Percentiles rank a stretch among this genome's conserved stretches.
phyloP scores from a whole-genome alignment of 2,797 vertebrate genomes.

The Hipposideros larvatus region DNA sequence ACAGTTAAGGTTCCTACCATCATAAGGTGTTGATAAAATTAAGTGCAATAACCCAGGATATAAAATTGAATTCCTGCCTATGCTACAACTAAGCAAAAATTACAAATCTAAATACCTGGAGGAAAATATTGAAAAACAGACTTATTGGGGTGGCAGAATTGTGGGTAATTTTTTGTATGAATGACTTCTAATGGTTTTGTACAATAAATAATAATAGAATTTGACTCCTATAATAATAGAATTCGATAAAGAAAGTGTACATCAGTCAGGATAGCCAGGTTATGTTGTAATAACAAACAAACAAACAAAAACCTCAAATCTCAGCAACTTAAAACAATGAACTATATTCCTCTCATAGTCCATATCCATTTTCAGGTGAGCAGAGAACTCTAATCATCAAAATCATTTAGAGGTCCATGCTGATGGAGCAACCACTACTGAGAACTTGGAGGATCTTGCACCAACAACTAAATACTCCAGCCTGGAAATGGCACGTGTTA shows the following conservation, averaged over 20 bases:
- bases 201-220: background rate
- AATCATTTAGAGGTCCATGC: background rate
- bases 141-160: background rate
- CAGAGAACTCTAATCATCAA: background rate
- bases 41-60: background rate
- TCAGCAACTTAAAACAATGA: background rate
- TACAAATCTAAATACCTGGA: background rate
- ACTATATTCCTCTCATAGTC: background rate
- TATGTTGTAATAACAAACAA: background rate
- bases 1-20: background rate
- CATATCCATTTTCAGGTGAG: background rate
- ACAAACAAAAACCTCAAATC: background rate
- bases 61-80: slow-evolving; percentile 18
- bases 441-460: background rate
- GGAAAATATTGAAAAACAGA: background rate
- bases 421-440: background rate
- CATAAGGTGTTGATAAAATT: background rate
- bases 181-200: slow-evolving; percentile 12
- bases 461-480: background rate
- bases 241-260: background rate
- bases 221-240: background rate
- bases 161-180: background rate
- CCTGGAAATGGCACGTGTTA: background rate
- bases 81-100: slow-evolving; percentile 14
- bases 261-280: background rate